Evolutionary conservation across 2,113 vertebrate species (phyloP).

Genomic region (Petrocephalus zakoni): DNA sequence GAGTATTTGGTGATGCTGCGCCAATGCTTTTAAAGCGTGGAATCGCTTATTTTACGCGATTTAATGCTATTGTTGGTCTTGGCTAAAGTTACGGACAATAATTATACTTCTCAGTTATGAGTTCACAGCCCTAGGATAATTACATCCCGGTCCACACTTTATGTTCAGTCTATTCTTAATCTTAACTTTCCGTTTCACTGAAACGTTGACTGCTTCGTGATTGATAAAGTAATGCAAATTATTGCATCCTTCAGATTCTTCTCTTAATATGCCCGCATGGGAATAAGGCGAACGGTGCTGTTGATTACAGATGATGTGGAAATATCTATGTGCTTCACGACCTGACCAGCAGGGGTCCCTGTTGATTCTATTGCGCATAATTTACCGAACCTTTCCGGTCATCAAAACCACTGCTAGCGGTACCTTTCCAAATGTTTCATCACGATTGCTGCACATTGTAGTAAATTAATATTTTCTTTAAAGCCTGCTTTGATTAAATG

Average conservation of each 20-base stretch:
- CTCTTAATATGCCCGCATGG: background rate
- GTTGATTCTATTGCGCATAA: slow-evolving; percentile 4
- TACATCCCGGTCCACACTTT: background rate
- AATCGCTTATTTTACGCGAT: background rate
- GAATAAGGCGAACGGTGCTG: background rate
- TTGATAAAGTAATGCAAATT: background rate
- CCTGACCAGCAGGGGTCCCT: slow-evolving; percentile 22
- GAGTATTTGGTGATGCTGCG: background rate
- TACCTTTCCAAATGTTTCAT: background rate
- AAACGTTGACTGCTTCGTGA: background rate
- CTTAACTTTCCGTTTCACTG: background rate
- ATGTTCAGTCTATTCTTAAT: background rate
- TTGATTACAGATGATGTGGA: background rate
- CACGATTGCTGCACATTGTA: background rate
- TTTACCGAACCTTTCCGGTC: background rate
- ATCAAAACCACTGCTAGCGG: background rate
- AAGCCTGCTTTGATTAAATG: background rate
- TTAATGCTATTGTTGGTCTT: background rate
- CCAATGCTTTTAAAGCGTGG: background rate
- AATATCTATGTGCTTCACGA: background rate
- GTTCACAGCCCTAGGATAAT: background rate
- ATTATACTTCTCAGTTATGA: background rate
- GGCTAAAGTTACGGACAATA: background rate
- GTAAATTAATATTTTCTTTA: background rate
- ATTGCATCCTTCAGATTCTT: background rate